phyloP scores from a whole-genome alignment of 2,888 invertebrate genomes.

The Lydus trimaculatus region DNA sequence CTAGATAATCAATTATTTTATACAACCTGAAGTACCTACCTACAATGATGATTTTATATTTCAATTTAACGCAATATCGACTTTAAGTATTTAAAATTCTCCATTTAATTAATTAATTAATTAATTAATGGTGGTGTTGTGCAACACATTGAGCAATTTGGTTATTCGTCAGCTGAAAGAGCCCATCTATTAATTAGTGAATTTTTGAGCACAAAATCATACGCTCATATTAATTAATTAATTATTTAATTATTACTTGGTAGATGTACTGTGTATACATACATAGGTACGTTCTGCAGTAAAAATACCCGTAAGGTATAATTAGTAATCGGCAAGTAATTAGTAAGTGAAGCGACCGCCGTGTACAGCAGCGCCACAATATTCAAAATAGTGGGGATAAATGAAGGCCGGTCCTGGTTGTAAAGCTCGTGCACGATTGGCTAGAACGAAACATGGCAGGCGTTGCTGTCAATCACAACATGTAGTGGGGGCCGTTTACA shows the following conservation, averaged over 20 bases:
- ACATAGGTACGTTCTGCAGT: constrained; percentile 53
- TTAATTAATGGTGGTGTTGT: not conserved
- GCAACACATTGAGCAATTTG: constrained; percentile 20
- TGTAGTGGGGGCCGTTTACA: constrained; percentile 47
- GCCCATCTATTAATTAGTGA: constrained; percentile 54
- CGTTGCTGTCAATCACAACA: constrained; percentile 57
- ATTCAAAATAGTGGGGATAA: constrained; percentile 33
- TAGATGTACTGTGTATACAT: too few relatives aligned
- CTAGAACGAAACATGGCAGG: constrained; percentile 56
- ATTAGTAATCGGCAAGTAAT: constrained; percentile 60
- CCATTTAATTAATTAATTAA: too few relatives aligned
- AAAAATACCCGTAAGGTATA: constrained; percentile 62
- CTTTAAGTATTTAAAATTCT: too few relatives aligned
- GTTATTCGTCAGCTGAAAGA: not conserved
- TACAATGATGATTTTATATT: too few relatives aligned
- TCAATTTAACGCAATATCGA: too few relatives aligned
- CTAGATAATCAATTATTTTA: too few relatives aligned
- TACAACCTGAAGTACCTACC: too few relatives aligned
- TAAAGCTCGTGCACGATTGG: constrained; percentile 52
- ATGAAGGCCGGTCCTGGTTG: constrained; percentile 35
- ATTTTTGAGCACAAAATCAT: constrained; percentile 60
- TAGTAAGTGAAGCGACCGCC: constrained; percentile 45
- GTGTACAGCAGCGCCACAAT: constrained; percentile 35
- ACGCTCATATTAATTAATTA: constrained; percentile 49
- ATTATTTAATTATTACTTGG: constrained; percentile 46